phyloP scores from a whole-genome alignment of 2,888 invertebrate genomes.

The Synanthedon formicaeformis region DNA sequence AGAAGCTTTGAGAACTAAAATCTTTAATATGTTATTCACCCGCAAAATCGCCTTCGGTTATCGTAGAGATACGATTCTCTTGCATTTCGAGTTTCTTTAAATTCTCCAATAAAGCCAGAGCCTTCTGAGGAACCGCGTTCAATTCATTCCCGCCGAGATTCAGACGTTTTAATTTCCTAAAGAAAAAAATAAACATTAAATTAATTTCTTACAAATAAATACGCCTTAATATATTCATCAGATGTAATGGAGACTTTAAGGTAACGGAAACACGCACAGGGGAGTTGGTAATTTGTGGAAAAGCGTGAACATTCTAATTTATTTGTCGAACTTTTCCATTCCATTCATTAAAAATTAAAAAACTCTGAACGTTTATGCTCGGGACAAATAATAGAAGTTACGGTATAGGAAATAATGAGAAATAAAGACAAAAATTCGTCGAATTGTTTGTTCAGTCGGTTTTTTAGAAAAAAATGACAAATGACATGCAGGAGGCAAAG shows the following conservation, averaged over 20 bases:
- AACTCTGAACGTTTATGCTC: no score
- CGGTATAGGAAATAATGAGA: no score
- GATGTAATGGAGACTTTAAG: not conserved
- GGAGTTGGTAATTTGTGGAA: conserved; percentile 8
- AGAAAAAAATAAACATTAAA: not conserved
- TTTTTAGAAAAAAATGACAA: no score
- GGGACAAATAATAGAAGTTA: no score
- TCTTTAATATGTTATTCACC: conserved; percentile 59
- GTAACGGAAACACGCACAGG: not conserved
- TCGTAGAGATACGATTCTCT: conserved; percentile 82
- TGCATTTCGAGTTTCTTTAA: conserved; percentile 90
- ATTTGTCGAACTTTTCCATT: conserved; percentile 13
- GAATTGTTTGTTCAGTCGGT: no score
- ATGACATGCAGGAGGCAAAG: no score
- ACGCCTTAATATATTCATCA: not conserved
- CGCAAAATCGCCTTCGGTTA: conserved; percentile 87
- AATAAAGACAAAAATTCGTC: no score
- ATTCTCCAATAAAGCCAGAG: conserved; percentile 82
- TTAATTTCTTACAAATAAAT: not conserved
- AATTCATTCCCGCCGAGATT: conserved; percentile 89
- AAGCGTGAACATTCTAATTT: conserved; percentile 14
- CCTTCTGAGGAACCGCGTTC: conserved; percentile 80
- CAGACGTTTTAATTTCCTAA: conserved; percentile 82
- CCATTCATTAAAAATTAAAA: no score
- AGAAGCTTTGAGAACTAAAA: not conserved